A percentile compares a stretch with the other conserved stretches of the same genome.
phyloP scores from a whole-genome alignment of 1,140 invertebrate species.

The Sipha flava region DNA sequence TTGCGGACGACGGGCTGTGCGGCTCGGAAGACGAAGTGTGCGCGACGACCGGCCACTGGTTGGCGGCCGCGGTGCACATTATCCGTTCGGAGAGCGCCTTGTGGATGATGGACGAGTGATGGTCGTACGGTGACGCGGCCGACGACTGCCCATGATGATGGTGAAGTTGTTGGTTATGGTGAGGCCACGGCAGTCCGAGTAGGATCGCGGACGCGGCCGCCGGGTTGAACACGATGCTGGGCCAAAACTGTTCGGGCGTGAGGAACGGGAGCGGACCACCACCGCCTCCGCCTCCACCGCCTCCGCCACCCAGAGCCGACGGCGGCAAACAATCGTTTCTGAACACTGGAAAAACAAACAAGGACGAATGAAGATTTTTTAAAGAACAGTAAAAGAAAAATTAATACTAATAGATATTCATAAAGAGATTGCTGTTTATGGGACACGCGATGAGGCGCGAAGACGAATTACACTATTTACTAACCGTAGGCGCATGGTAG shows the following conservation, averaged over 20 bases:
- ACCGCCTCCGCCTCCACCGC: too few relatives aligned
- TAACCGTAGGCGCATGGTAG: too few relatives aligned
- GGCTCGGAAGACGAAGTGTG: neutral
- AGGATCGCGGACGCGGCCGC: slow-evolving; percentile 13
- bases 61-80: neutral
- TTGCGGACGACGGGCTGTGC: neutral
- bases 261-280: neutral
- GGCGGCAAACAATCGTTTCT: neutral
- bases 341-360: neutral
- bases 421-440: too few relatives aligned
- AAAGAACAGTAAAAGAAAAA: neutral
- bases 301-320: neutral
- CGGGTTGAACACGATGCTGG: slow-evolving; percentile 15
- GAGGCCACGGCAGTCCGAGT: slow-evolving; percentile 19
- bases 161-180: too few relatives aligned
- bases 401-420: too few relatives aligned
- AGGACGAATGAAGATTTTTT: too few relatives aligned
- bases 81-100: neutral
- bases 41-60: neutral
- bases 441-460: too few relatives aligned
- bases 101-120: neutral
- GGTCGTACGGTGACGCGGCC: neutral
- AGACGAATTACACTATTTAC: too few relatives aligned
- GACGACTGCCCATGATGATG: neutral
- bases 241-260: slow-evolving; percentile 9